Evolutionary conservation across 2,888 invertebrate species (phyloP).

Genomic region (Erpobdella octoculata): DNA sequence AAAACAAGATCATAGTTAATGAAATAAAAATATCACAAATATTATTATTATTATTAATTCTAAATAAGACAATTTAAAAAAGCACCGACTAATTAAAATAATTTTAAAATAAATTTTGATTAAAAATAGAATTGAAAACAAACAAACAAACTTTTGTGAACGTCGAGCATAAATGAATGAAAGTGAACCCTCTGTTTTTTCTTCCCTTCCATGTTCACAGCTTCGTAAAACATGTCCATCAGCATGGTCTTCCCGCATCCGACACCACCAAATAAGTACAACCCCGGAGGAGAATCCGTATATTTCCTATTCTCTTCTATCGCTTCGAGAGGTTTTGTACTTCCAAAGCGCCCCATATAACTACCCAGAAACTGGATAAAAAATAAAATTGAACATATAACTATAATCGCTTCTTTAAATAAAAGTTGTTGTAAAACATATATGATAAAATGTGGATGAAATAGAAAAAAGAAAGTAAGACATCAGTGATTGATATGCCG

Average conservation of each 20-base stretch:
- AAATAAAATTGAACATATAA: too few relatives aligned
- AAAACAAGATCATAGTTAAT: too few relatives aligned
- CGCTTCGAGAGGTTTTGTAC: not conserved
- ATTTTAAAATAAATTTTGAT: not conserved
- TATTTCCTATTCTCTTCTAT: conserved; percentile 29
- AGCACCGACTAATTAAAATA: not conserved
- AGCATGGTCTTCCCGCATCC: conserved; percentile 86
- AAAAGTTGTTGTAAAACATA: too few relatives aligned
- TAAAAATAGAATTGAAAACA: too few relatives aligned
- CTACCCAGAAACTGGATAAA: not conserved
- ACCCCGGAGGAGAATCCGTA: conserved; percentile 40
- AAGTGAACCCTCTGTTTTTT: conserved; percentile 74
- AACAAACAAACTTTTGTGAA: conserved; percentile 69
- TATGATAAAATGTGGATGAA: too few relatives aligned
- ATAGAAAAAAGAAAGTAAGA: too few relatives aligned
- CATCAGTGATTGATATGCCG: too few relatives aligned
- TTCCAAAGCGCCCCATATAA: not conserved
- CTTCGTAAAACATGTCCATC: conserved; percentile 92
- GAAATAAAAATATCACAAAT: too few relatives aligned
- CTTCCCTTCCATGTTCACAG: conserved; percentile 55
- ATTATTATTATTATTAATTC: too few relatives aligned
- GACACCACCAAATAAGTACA: conserved; percentile 49
- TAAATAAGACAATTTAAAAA: not conserved
- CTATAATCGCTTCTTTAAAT: too few relatives aligned
- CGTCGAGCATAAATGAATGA: conserved; percentile 91